Evolutionary conservation across 2,797 vertebrate species (phyloP).

Genomic region (Enteromius viviparus): DNA sequence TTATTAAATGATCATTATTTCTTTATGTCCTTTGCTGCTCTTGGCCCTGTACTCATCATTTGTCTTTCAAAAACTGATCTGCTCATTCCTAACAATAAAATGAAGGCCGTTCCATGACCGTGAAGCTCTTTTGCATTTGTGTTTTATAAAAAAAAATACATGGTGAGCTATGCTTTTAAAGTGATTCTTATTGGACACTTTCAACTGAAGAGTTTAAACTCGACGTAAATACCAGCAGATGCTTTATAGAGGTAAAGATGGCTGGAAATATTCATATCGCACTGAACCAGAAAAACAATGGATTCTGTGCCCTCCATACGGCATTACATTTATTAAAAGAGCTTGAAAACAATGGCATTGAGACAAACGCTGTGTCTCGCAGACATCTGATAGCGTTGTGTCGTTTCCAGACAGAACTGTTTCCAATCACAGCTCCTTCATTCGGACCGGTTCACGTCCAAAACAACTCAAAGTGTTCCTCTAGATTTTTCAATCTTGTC

Average conservation of each 20-base stretch:
- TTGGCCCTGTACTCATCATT: neutral
- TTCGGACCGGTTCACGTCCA: constrained; percentile 30
- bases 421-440: constrained; percentile 44
- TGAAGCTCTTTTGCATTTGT: neutral
- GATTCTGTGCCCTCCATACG: neutral
- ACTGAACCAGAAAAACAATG: constrained; percentile 32
- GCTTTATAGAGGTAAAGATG: constrained; percentile 21
- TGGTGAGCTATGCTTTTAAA: neutral
- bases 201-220: neutral
- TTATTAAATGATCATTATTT: neutral
- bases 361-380: constrained; percentile 9
- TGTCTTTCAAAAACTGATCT: neutral
- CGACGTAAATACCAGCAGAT: neutral
- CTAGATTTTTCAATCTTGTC: constrained; percentile 4
- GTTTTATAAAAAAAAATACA: neutral
- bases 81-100: neutral
- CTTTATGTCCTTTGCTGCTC: neutral
- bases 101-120: neutral
- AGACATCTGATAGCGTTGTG: constrained; percentile 49
- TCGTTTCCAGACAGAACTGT: constrained; percentile 46
- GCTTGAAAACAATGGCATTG: constrained; percentile 34
- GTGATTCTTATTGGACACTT: neutral
- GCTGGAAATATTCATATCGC: constrained; percentile 21
- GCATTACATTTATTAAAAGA: constrained; percentile 28
- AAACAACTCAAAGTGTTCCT: neutral